A percentile compares a stretch with the other conserved stretches of the same genome.
Evolutionary conservation across 2,888 invertebrate species (phyloP).

Genomic region (Torymus aiolomorphi): DNA sequence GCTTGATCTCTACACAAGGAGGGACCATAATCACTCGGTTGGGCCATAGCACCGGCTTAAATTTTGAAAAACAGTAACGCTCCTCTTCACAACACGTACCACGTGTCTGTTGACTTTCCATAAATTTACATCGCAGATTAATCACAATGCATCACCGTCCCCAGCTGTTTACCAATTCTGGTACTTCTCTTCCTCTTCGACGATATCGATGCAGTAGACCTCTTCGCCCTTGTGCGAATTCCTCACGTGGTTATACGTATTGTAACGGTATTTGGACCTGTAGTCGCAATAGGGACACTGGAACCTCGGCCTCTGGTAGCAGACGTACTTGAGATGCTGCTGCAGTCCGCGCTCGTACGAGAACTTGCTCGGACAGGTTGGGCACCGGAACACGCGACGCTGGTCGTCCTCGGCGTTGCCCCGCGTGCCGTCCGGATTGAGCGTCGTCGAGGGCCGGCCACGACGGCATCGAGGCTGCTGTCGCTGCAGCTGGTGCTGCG

Average conservation of each 20-base stretch:
- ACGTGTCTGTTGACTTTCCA: no score
- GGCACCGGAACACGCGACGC: slow-evolving; percentile 57
- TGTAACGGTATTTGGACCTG: slow-evolving; percentile 68
- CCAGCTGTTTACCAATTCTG: no score
- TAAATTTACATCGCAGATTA: no score
- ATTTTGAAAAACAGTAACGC: no score
- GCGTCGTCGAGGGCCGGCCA: slow-evolving; percentile 22
- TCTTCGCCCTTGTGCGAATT: slow-evolving; percentile 62
- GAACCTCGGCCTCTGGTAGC: slow-evolving; percentile 68
- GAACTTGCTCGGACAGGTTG: slow-evolving; percentile 65
- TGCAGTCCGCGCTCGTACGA: slow-evolving; percentile 63
- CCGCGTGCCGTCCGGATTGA: neutral
- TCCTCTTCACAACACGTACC: no score
- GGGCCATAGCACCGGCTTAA: no score
- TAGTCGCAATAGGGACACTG: slow-evolving; percentile 70
- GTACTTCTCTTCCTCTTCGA: slow-evolving; percentile 43
- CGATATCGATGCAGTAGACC: slow-evolving; percentile 61
- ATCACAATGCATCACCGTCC: no score
- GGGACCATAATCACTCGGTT: no score
- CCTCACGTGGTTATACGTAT: slow-evolving; percentile 68
- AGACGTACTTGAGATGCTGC: slow-evolving; percentile 69
- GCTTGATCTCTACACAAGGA: no score
- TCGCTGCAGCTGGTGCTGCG: no score
- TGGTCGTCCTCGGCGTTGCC: neutral
- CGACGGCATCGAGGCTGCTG: slow-evolving; percentile 25